Evolutionary conservation across 2,797 vertebrate species (phyloP), one percentile per base, ranked within the genome.

Genomic region (Intellagama lesueurii): DNA sequence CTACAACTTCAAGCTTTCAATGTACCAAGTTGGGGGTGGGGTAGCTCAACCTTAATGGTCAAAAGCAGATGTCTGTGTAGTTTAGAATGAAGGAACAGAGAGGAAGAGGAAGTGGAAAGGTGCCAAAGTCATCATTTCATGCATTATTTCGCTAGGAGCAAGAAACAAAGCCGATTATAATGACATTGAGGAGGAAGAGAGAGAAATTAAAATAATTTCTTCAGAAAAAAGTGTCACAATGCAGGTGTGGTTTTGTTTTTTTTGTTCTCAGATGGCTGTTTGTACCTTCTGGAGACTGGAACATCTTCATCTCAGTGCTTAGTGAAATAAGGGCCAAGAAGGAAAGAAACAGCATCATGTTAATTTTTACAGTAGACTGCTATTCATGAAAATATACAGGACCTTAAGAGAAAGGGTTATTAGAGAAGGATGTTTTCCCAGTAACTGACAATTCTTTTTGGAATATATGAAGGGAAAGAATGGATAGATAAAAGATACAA

Each of bases 51-150:
- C 79, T 88, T 1, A 88, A 87, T 90, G 73, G 90, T 30, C 88
- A 89, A 72, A 82, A 85, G 28, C 92, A 90, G 75, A 92, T 85
- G 85, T 73, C 75, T 69, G 82, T 47, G 77, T 22, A 81, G 60
- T 66, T 87, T 70, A 49, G 32, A 80, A 1, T 0, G 22, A 16
- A 0, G 81, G 35, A 52, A 5, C 49, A 56, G 81, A 14, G 16
- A 24, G 66, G 76, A 47, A 79, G 47, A 80, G 40, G 86, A 92
- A 85, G 35, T 7, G 49, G 30, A 19, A 79, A 92, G 90, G 90
- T 69, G 85, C 73, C 88, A 87, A 85, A 91, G 87, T 70, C 72
- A 86, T n/a, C 84, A 76, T 93, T 95, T 93, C 91, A 94, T 87
- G 90, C 87, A 90, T 88, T 85, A 77, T 88, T 90, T 79, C 89